These are phyloP conservation scores for Aphelinus certus DNA, from an alignment of 1,140 invertebrate genomes.

Conservation along the genomic window DNA sequence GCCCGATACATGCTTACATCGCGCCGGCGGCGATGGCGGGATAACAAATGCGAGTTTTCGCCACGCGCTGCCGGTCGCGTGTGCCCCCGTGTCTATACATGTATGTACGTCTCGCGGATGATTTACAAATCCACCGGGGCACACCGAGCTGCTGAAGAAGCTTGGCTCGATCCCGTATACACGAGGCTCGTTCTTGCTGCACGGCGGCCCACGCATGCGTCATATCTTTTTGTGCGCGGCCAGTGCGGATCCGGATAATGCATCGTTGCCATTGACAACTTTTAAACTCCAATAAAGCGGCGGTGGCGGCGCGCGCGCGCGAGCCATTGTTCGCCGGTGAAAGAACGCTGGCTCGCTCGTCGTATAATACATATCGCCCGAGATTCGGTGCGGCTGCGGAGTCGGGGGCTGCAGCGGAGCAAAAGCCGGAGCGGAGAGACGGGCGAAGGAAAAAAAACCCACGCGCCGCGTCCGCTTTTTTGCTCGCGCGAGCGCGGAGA, in stretches of 20 bases:
- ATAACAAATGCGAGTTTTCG: slow-evolving; percentile 34
- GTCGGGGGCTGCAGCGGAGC: no score
- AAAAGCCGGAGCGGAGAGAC: no score
- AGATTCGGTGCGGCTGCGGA: no score
- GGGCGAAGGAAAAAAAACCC: no score
- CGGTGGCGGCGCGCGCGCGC: not conserved
- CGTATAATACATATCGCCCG: no score
- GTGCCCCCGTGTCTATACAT: slow-evolving; percentile 18
- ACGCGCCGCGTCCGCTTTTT: not conserved
- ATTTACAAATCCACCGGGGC: slow-evolving; percentile 20
- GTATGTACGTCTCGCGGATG: slow-evolving; percentile 13
- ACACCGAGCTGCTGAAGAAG: no score
- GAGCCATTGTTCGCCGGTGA: not conserved
- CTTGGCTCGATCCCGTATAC: not conserved
- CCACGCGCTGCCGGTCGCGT: not conserved
- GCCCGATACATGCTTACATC: not conserved
- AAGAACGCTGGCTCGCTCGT: not conserved
- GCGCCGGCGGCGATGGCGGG: not conserved
- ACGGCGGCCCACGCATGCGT: not conserved
- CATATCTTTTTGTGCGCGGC: not conserved
- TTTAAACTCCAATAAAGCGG: slow-evolving; percentile 31
- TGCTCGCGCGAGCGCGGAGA: not conserved
- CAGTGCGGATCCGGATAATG: not conserved
- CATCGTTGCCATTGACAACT: slow-evolving; percentile 23
- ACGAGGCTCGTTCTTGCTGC: not conserved